Base-by-base conservation (phyloP, 2,113 vertebrate species). In the Asarcornis scutulata region DNA sequence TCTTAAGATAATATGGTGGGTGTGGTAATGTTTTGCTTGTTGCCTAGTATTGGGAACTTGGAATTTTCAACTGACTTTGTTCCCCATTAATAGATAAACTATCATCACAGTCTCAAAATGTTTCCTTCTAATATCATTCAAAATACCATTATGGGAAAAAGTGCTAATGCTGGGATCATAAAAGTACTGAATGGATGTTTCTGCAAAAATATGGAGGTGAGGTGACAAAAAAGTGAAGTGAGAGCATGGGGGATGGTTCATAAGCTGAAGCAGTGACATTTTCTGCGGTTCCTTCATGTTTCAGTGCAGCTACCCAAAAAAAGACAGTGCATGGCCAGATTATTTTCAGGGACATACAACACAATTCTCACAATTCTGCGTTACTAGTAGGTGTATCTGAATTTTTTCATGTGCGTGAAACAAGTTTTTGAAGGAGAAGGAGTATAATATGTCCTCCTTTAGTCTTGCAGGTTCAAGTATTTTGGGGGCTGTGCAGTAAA, bases 111-210 rank as follows among this genome's bases (percentile, higher is more conserved):
- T 11, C 52, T 88, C 31, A 67, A 53, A 36, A 13, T 72, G 10
- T 60, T 92, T 92, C 76, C 64, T 84, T 95, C 56, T 75, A 83
- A 36, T 34, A 36, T 80, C 74, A 34, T 59, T 83, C 40, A 89
- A 75, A 95, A 78, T 27, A 42, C 34, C 1, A 1, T 62, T 87
- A 46, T 2, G 7, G 81, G 59, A 74, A 74, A 59, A 77, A 52
- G 13, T 74, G 46, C 27, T 89, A 59, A 83, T 86, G 8, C 15
- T 9, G 27, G 76, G n/a, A 50, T n/a, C 59, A 34, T 32, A 60
- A 66, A 83, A 71, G 4, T 21, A 92, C 60, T 52, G 17, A 77
- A 74, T 17, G 11, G 12, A 23, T 69, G 25, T 64, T 27, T 88
- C 29, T 40, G 14, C 42, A 59, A 48, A 72, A 84, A 48, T 64